phyloP scores from a whole-genome alignment of 2,888 invertebrate genomes.

The Quadriops clusia region DNA sequence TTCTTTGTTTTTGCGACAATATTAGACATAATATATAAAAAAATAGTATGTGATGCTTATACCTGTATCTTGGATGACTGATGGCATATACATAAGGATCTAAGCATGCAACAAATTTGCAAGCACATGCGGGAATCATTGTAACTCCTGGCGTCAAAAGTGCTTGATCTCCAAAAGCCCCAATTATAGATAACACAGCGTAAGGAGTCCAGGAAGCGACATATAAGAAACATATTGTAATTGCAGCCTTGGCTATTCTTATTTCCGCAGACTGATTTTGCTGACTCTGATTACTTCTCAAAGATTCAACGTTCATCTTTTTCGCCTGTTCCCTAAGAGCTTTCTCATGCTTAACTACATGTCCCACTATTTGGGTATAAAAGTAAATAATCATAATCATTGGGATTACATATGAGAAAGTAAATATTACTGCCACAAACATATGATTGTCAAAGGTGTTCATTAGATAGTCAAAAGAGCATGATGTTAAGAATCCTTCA shows the following conservation, averaged over 20 bases:
- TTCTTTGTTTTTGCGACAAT: neutral
- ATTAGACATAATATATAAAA: slow-evolving; percentile 2
- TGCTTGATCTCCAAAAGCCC: slow-evolving; percentile 66
- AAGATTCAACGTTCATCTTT: slow-evolving; percentile 83
- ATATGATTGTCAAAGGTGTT: slow-evolving; percentile 66
- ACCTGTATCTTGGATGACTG: slow-evolving; percentile 82
- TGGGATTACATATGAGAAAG: slow-evolving; percentile 66
- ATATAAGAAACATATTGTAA: slow-evolving; percentile 75
- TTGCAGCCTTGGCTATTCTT: slow-evolving; percentile 77
- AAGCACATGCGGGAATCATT: slow-evolving; percentile 78
- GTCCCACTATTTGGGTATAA: slow-evolving; percentile 77
- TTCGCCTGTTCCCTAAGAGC: slow-evolving; percentile 71
- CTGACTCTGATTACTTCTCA: slow-evolving; percentile 57
- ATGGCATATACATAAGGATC: slow-evolving; percentile 88
- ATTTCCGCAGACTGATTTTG: slow-evolving; percentile 65
- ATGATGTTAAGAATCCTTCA: slow-evolving; percentile 84
- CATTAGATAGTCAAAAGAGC: slow-evolving; percentile 71
- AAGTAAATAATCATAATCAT: slow-evolving; percentile 68
- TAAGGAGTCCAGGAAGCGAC: slow-evolving; percentile 87
- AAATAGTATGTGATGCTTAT: slow-evolving; percentile 11
- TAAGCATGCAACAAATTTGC: slow-evolving; percentile 81
- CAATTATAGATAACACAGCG: slow-evolving; percentile 68
- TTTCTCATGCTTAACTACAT: slow-evolving; percentile 78
- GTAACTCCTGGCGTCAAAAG: slow-evolving; percentile 65
- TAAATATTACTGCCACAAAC: slow-evolving; percentile 65